A percentile compares a stretch with the other conserved stretches of the same genome.
Evolutionary conservation across 92 coral and sea anemone species (phyloP).

Genomic region (Epizoanthus rinbou): DNA sequence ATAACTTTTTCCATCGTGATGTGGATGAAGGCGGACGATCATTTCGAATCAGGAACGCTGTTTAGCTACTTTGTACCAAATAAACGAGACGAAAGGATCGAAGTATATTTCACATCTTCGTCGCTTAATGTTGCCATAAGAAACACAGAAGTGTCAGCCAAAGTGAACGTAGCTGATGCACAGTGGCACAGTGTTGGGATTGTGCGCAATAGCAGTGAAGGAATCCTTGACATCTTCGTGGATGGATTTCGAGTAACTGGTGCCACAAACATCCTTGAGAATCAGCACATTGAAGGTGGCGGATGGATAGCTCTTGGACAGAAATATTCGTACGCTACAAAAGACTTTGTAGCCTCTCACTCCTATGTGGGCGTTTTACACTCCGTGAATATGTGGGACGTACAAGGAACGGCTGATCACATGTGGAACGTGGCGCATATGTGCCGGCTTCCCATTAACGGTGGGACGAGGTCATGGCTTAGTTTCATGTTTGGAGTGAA

Average conservation of each 20-base stretch:
- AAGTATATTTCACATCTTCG: constrained; percentile 47
- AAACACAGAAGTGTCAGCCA: constrained; percentile 38
- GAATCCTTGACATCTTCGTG: constrained; percentile 32
- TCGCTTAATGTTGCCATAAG: constrained; percentile 39
- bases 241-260: constrained; percentile 32
- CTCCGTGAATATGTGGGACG: constrained; percentile 61
- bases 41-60: constrained; percentile 53
- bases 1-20: constrained; percentile 45
- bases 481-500: constrained; percentile 50
- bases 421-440: constrained; percentile 74
- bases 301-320: constrained; percentile 64
- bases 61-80: constrained; percentile 55
- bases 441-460: constrained; percentile 63
- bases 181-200: constrained; percentile 64
- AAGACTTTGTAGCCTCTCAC: background rate
- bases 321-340: constrained; percentile 37
- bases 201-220: constrained; percentile 40
- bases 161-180: constrained; percentile 49
- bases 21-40: constrained; percentile 52
- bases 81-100: constrained; percentile 38
- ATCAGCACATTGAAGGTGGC: constrained; percentile 46
- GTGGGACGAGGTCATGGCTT: constrained; percentile 56
- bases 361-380: constrained; percentile 59
- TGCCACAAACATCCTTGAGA: background rate
- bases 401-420: constrained; percentile 45